Base-by-base conservation (phyloP, 2,797 vertebrate species). In the Spheniscus humboldti region DNA sequence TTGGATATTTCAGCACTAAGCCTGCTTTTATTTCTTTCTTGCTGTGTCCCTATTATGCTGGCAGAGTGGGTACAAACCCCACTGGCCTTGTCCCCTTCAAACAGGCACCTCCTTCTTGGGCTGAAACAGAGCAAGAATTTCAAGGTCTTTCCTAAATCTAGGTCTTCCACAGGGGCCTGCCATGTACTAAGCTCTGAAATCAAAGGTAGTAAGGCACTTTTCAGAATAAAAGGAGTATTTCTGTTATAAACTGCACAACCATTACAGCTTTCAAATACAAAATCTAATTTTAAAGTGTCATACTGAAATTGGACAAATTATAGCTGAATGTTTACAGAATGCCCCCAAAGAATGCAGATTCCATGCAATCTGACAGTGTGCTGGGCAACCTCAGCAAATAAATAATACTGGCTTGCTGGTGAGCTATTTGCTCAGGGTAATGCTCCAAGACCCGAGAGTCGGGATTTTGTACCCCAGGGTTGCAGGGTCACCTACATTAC, bases 41-140 rank as follows among this genome's bases (percentile, higher is more conserved):
- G 2, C 74, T 50, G 62, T 56, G 68, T 23, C 59, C 37, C 53
- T 28, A 14, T 47, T 45, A 4, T 3, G 20, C 16, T 64, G 87
- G 35, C 73, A 57, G 28, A 53, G 39, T 0, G 1, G 74, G 57
- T 22, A 11, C 1, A 0, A 48, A 13, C n/a, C 37, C 76, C 2
- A 4, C 31, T 28, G 77, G 48, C 62, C 71, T 60, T 13, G 37
- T 35, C 68, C 69, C 66, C 74, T 43, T 35, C 90, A 45, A 8
- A 24, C 30, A 60, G 43, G 53, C 39, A 47, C 15, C 53, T 72
- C 74, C 87, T 75, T 12, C 3, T 0, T 13, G 16, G 50, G 50
- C 45, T 69, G 82, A 57, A 86, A 37, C 72, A 60, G 18, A 83
- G 59, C 22, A 74, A 72, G 37, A 48, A 76, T 45, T 12, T 69